These are phyloP conservation scores for Musca vetustissima DNA, from an alignment of 1,140 invertebrate genomes.

Conservation along the genomic window DNA sequence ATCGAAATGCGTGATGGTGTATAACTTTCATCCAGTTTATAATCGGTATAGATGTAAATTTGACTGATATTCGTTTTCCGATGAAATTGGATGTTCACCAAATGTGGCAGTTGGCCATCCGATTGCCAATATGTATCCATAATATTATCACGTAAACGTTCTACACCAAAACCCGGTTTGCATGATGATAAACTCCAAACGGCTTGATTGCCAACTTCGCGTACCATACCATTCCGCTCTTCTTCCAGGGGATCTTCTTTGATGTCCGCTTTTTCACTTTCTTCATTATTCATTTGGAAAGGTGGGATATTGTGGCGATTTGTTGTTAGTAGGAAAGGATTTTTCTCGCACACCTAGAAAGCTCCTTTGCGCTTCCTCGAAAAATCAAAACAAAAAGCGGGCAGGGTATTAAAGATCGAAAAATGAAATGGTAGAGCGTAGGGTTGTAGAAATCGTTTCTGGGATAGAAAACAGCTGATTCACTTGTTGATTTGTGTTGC, in stretches of 20 bases:
- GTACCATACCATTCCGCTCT: constrained; percentile 74
- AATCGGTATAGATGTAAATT: constrained; percentile 97
- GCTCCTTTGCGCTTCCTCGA: no score
- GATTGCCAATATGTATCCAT: constrained; percentile 99
- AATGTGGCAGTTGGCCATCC: constrained; percentile 95
- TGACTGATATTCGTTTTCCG: constrained; percentile 93
- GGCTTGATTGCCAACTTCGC: constrained; percentile 94
- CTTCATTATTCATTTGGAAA: constrained; percentile 32
- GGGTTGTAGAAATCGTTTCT: no score
- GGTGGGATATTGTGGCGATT: no score
- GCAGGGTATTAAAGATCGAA: no score
- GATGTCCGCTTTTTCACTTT: constrained; percentile 33
- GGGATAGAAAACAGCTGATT: no score
- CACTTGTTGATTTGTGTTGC: no score
- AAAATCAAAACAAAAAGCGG: no score
- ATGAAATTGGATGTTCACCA: constrained; percentile 97
- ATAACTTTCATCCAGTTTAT: constrained; percentile 98
- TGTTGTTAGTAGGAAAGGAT: no score
- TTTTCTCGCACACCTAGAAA: no score
- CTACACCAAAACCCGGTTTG: constrained; percentile 97
- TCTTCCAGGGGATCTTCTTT: constrained; percentile 65
- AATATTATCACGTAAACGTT: constrained; percentile 92
- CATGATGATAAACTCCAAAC: constrained; percentile 98
- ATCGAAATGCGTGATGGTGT: constrained; percentile 96
- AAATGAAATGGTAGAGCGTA: no score